Evolutionary conservation across 2,888 invertebrate species (phyloP), one percentile per base, ranked within the genome.

Genomic region (Halictus quadricinctus): DNA sequence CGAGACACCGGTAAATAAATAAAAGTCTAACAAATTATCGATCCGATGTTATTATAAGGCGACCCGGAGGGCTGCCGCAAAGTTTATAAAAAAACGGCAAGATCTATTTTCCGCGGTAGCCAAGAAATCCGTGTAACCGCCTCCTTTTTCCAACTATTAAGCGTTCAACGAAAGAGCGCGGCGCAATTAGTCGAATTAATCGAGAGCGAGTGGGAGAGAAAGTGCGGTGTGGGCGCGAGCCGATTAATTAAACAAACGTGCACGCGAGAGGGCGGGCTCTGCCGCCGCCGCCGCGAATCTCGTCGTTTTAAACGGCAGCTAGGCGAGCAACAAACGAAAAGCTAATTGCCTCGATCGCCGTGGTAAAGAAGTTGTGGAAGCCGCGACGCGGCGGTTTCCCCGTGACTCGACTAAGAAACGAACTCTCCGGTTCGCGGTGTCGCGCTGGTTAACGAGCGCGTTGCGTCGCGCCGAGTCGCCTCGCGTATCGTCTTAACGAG

Each of bases 401-500:
- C 74, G 85, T 80, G 80, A 76, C 58, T 79, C 79, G 76, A 79
- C 76, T 80, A 80, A 75, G 78, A 78, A 85, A 72, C 66, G 41
- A 69, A 69, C 66, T 29, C 21, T 12, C 18, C 58, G 69, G 36
- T 41, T 70, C 50, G 69, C 13, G 25, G 58, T 60, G 64, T 50
- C 84, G 85, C 74, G 79, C 15, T 60, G 73, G 50, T 77, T 85
- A 85, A 85, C 84, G 74, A 85, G 74, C 76, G 70, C 58, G 79
- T 79, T 46, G 72, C 72, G 48, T 66, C 54, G 79, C 75, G 76
- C 46, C 76, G 70, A 54, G 76, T 76, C 72, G 72, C 72, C 50
- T 72, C 64, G 84, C 75, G 85, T 54, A 73, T 77, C 80, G 73
- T 80, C 84, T 84, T 84, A 85, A 84, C 85, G 76, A 85, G 84